Conservation (phyloP, 2,888 invertebrate genomes). For the Colostygia pectinataria region DNA sequence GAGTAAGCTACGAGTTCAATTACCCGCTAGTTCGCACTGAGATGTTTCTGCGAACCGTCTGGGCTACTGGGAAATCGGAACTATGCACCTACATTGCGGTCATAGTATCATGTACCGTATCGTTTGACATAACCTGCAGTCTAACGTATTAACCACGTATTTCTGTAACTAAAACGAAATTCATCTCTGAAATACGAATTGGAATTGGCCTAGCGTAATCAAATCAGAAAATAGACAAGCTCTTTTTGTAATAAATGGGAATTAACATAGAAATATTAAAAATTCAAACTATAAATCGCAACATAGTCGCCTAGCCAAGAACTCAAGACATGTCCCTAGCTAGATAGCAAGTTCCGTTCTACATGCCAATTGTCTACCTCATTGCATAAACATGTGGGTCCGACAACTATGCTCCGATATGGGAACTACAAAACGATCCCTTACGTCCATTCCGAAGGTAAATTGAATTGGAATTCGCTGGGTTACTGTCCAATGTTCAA, state of each 20-base stretch:
- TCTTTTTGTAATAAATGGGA: no score
- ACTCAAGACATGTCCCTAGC: constrained; percentile 13
- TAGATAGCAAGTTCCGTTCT: constrained; percentile 21
- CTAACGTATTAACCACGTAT: no score
- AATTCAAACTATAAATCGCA: constrained; percentile 12
- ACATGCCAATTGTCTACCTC: constrained; percentile 30
- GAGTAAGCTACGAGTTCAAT: constrained; percentile 48
- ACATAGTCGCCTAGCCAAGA: constrained; percentile 8
- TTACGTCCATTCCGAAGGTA: constrained; percentile 70
- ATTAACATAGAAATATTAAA: no score
- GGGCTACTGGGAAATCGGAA: not conserved
- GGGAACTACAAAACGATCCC: constrained; percentile 58
- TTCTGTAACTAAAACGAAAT: no score
- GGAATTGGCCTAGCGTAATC: no score
- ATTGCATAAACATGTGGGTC: constrained; percentile 32
- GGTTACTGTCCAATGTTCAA: constrained; percentile 14
- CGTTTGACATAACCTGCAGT: no score
- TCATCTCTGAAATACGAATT: no score
- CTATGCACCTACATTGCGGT: not conserved
- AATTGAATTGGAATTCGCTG: constrained; percentile 71
- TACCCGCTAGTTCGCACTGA: constrained; percentile 44
- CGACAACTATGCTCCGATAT: constrained; percentile 28
- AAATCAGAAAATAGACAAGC: no score
- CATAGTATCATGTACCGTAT: no score
- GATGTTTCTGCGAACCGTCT: constrained; percentile 26